Base-by-base conservation (phyloP, 1,140 invertebrate species). In the Mycetomoellerius zeteki region DNA sequence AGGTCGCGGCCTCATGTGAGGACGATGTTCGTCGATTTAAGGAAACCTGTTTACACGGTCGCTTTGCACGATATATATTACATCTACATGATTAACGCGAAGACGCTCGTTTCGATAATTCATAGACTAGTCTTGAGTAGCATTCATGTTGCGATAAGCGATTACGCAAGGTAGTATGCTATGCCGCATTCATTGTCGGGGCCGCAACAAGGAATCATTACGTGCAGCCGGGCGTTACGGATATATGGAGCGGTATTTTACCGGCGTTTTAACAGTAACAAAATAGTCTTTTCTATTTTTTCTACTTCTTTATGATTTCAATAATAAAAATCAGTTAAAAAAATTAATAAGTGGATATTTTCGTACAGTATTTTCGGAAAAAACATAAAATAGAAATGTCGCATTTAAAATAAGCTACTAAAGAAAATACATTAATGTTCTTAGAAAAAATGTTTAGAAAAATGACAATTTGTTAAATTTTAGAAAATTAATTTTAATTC, bases 221-320 rank as follows among this genome's bases (percentile, higher is more conserved):
- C 71, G 77, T 14, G 64, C 54, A 80, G 60, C 72, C 69, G 72
- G 72, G 65, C 71, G 67, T 89, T 80, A 67, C 71, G 47, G 60
- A 85, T 88, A 88, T 89, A 71, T 71, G 58, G 88, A 88, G 86
- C 86, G 86, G 58, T 77, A 65, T 88, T 88, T 89, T 80, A 43
- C 54, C 72, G 69, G 87, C 65, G 50, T 62, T 87, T 88, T 82
- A 87, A 75, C 62, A 33, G 54, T 64, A 56, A 82, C 69, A 73
- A 19, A n/a, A 62, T 33, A 0, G 16, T 16, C 10, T 64, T 43
- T 12, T 43, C 37, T 43, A 37, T 24, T 27, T 64, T 77, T 64
- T 65, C 60, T 65, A 21, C 10, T 50, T 50, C 4, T 30, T 58
- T 52, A 27, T 30, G 16, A 56, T 2, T 14, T 30, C 24, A 43